phyloP scores from a whole-genome alignment of 2,888 invertebrate genomes.

The Conchocele bisecta region DNA sequence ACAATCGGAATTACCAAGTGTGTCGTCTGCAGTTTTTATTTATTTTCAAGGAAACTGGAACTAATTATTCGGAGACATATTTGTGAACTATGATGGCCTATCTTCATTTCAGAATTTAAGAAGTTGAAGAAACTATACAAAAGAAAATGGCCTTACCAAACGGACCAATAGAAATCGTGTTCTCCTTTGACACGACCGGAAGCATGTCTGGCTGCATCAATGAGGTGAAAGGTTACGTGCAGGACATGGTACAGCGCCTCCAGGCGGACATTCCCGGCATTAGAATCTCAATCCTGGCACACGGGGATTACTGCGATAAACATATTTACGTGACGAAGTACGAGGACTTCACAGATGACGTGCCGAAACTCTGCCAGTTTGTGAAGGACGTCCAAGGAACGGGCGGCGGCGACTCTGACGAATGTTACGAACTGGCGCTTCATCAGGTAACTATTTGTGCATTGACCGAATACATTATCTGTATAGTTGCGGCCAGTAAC shows the following conservation, averaged over 20 bases:
- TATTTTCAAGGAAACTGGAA: no score
- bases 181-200: conserved; percentile 77
- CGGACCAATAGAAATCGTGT: conserved; percentile 73
- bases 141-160: conserved; percentile 42
- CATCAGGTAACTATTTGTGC: no score
- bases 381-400: conserved; percentile 67
- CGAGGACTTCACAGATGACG: no score
- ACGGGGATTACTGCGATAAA: conserved; percentile 81
- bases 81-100: no score
- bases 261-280: conserved; percentile 78
- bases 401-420: conserved; percentile 77
- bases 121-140: neutral
- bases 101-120: no score
- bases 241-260: conserved; percentile 76
- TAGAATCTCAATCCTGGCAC: conserved; percentile 77
- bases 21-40: no score
- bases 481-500: no score
- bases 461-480: no score
- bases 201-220: conserved; percentile 70
- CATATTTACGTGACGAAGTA: no score
- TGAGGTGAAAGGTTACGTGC: conserved; percentile 68
- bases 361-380: conserved; percentile 60
- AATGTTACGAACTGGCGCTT: conserved; percentile 81
- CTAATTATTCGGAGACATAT: no score
- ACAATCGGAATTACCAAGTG: no score